These are phyloP conservation scores for Sebastes alutus DNA, from an alignment of 2,797 vertebrate genomes.

Conservation along the genomic window DNA sequence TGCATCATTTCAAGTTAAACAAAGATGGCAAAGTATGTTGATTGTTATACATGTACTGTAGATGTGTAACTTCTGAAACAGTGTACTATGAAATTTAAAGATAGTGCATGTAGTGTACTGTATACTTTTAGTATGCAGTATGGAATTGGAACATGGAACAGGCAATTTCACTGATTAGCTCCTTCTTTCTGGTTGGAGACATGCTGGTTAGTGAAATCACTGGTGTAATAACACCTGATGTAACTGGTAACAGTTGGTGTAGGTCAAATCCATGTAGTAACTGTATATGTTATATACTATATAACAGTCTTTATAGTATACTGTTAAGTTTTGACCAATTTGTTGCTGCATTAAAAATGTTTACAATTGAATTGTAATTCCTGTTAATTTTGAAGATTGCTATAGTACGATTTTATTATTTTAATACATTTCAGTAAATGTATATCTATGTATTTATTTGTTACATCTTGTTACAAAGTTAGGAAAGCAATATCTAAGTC, in stretches of 20 bases:
- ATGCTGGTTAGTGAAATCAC: not conserved
- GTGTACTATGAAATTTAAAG: not conserved
- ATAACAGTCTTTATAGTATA: not conserved
- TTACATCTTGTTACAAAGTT: too few relatives aligned
- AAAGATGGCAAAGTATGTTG: not conserved
- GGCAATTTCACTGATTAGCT: not conserved
- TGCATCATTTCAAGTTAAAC: not conserved
- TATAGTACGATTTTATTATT: too few relatives aligned
- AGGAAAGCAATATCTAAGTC: too few relatives aligned
- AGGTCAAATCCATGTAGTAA: not conserved
- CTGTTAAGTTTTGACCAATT: too few relatives aligned
- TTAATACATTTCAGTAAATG: too few relatives aligned
- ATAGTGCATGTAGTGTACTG: not conserved
- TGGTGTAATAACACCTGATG: too few relatives aligned
- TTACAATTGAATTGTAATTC: too few relatives aligned
- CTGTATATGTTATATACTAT: too few relatives aligned
- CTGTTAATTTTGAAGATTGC: too few relatives aligned
- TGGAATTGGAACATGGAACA: not conserved
- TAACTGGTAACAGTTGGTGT: not conserved
- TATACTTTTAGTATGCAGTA: not conserved
- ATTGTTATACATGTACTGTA: not conserved
- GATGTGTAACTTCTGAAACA: not conserved
- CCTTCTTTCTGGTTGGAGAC: not conserved
- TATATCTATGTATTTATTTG: too few relatives aligned
- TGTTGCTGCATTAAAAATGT: too few relatives aligned